Evolutionary conservation across 2,888 invertebrate species (phyloP), one percentile per base, ranked within the genome.

Genomic region (Coleophora deauratella): DNA sequence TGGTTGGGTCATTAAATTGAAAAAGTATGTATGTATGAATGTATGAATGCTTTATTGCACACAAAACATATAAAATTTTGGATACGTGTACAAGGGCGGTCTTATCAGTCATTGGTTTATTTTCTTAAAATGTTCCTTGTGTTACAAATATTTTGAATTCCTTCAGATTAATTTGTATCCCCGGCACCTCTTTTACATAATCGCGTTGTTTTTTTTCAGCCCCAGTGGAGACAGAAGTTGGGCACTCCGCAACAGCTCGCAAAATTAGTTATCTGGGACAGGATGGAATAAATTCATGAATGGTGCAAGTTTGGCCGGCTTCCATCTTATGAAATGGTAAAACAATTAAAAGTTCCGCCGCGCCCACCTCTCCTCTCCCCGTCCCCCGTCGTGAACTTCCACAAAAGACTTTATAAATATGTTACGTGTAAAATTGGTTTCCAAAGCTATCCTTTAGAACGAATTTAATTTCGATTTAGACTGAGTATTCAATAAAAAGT

Each of bases 261-360:
- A 38, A 43, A 46, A 42, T 42, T 31, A 46, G 46, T 44, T 40
- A 46, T 43, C 41, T 40, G 40, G 37, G 13, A 42, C 30, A 35
- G 42, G 31, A 41, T 13, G 38, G 42, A 44, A 44, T 44, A 51
- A 52, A 54, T 52, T 58, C 51, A 53, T 50, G 50, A 51, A 40
- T 44, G 43, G 37, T 33, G 40, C 37, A 42, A 47, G 44, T 55
- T 64, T 55, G 53, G 54, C 57, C 41, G 49, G 54, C 50, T 49
- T 50, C 56, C 57, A 59, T 61, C 54, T 62, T 62, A 56, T 59
- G 55, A 62, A 68, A 67, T 63, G 56, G 52, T 66, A 57, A 62
- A 65, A 69, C 63, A 68, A 69, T 69, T 69, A 68, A 63, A 70
- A 65, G 64, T 67, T 59, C 42, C 34, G 46, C 53, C 41, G 44